Conservation (phyloP, 1,140 invertebrate genomes). For the Goniozus legneri region DNA sequence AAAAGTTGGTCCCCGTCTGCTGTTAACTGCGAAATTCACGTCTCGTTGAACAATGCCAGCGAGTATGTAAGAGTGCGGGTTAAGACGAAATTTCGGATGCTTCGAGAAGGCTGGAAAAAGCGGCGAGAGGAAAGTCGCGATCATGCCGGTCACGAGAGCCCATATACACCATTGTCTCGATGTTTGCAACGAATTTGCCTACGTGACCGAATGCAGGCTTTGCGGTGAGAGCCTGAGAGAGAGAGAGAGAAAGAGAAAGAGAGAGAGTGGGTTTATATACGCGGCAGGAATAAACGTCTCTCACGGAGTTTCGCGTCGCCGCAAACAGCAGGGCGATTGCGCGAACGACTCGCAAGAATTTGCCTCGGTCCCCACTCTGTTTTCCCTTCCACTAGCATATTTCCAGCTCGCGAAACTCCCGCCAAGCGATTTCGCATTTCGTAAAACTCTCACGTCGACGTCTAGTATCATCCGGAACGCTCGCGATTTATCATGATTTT, state of each 20-base stretch:
- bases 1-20: too few species aligned
- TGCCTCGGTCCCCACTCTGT: not conserved
- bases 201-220: constrained; percentile 38
- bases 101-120: not conserved
- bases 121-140: not conserved
- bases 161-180: constrained; percentile 45
- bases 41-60: too few species aligned
- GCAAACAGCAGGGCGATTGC: constrained; percentile 2
- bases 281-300: constrained; percentile 35
- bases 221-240: constrained; percentile 21
- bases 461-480: too few species aligned
- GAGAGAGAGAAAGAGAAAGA: too few species aligned
- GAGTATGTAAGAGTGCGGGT: too few species aligned
- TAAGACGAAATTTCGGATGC: too few species aligned
- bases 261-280: constrained; percentile 38
- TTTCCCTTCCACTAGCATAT: too few species aligned
- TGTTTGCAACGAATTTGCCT: constrained; percentile 49
- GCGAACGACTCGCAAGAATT: not conserved
- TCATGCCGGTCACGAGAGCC: constrained; percentile 39
- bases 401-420: too few species aligned
- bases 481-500: too few species aligned
- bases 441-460: too few species aligned
- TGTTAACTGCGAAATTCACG: too few species aligned
- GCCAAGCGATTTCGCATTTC: too few species aligned
- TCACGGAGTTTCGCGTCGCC: constrained; percentile 18